Base-by-base conservation (phyloP, 2,888 invertebrate species). In the Drosophila meridionalis region DNA sequence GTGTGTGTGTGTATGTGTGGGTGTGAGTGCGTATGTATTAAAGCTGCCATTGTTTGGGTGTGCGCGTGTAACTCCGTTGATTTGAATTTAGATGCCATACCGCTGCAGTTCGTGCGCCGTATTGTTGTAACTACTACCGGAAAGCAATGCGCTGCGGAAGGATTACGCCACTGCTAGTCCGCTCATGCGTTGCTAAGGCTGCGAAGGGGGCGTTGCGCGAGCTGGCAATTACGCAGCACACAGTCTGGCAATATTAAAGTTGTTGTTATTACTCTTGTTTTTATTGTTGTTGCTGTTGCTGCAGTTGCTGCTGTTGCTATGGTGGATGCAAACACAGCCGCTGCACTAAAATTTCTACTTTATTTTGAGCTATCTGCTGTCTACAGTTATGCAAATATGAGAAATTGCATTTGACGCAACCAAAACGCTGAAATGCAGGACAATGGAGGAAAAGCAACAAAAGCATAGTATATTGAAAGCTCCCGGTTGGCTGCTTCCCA, bases 311-410 rank as follows among this genome's bases (percentile, higher is more conserved):
- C 52, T 38, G 53, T 26, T 14, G 40, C 9, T 36, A 42, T 28
- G 47, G 26, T 50, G 48, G 68, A 52, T 63, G 63, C 61, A 66
- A 64, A 70, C 63, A 59, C 80, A 69, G 74, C 74, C 50, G 65
- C 84, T 73, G 78, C 71, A 74, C 73, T 66, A 71, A 88, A 89
- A 76, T 87, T 89, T 74, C 80, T 87, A 87, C 89, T 85, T 85
- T 89, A 89, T 89, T 85, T 85, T 89, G 85, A 85, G 85, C 85
- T 85, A 85, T 85, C 82, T 85, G 78, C 89, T 87, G 87, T 89
- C 87, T 89, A 85, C 85, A 89, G 89, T 89, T 85, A 89, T 85
- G 85, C 85, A 86, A 86, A 86, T 86, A 86, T 86, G 85, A 89
- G 89, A 89, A 86, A 86, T 86, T 86, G 89, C 85, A 86, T 86